Percentiles rank a stretch among this genome's conserved stretches.
phyloP scores from a whole-genome alignment of 2,113 vertebrate genomes.

The Notothenia coriiceps region DNA sequence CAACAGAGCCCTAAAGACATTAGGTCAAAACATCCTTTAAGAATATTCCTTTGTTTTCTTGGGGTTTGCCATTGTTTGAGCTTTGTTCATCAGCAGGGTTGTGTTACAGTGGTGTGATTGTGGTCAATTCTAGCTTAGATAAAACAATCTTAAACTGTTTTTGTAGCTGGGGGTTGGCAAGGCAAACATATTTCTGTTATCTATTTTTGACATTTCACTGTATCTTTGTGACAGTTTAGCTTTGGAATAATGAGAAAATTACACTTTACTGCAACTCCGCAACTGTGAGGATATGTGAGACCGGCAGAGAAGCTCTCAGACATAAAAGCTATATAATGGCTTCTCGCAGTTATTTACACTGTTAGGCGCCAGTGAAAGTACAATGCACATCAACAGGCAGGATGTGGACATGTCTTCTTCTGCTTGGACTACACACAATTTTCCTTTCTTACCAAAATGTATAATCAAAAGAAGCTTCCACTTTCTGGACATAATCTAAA shows the following conservation, averaged over 20 bases:
- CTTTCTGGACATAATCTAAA: not conserved
- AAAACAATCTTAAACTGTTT: not conserved
- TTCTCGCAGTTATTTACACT: conserved; percentile 36
- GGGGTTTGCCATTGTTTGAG: not conserved
- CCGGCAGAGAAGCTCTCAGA: conserved; percentile 42
- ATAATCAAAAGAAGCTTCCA: not conserved
- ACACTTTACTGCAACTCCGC: not conserved
- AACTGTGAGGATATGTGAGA: conserved; percentile 14
- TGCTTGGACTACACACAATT: conserved; percentile 14
- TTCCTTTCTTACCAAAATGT: not conserved
- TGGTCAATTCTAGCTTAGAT: not conserved
- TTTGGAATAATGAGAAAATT: conserved; percentile 13
- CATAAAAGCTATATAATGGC: conserved; percentile 50
- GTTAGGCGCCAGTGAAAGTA: conserved; percentile 41
- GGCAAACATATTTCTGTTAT: not conserved
- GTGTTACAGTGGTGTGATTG: not conserved
- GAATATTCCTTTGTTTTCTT: not conserved
- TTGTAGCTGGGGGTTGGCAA: not conserved
- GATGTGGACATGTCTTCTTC: conserved; percentile 33
- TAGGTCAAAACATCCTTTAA: conserved; percentile 23
- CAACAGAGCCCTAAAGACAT: conserved; percentile 2
- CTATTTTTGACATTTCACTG: not conserved
- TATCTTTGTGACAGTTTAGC: not conserved
- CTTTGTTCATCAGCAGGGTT: not conserved
- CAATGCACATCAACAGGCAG: conserved; percentile 15